Evolutionary conservation across 2,113 vertebrate species (phyloP), one percentile per base, ranked within the genome.

Genomic region (Arvicanthis niloticus): DNA sequence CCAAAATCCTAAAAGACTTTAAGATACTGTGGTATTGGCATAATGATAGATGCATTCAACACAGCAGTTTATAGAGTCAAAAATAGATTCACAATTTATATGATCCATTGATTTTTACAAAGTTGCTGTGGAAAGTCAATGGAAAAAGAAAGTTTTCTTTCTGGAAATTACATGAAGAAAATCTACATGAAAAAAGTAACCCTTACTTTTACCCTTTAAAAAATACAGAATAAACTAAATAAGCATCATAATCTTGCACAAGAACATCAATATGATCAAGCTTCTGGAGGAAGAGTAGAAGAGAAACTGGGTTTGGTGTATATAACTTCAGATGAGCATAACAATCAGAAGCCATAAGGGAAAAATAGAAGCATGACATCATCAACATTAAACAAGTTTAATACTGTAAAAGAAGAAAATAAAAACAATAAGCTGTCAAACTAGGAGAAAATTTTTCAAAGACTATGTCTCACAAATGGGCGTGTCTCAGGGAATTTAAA

Each of bases 1-100:
- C 37, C 62, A 24, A 73, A 96, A 93, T 75, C 58, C 72, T 80
- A 67, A 91, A 80, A 91, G 51, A 65, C n/a, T 78, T 81, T 93
- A 58, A 81, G 45, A 91, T 17, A 53, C 8, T 17, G 19, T 80
- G 22, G 8, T 86, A 26, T 40, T 78, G 80, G 26, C 65, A 80
- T 85, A 51, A 70, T 82, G 37, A 86, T 16, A 37, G 22, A 76
- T 31, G 56, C 29, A 73, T 19, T 68, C 17, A 45, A 75, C n/a
- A 40, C 5, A 93, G 87, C 51, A 95, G 34, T 65, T 13, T 91
- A 67, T 10, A 40, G n/a, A 68, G 29, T 75, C 24, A 89, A 85
- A 81, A 84, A 93, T 19, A 48, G 37, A 87, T 58, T 81, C 42
- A 75, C 67, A 95, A 56, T 62, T 85, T 86, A 90, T 45, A 89